Evolutionary conservation across 2,113 vertebrate genomes (phyloP).

Genomic region (Hystrix brachyura): DNA sequence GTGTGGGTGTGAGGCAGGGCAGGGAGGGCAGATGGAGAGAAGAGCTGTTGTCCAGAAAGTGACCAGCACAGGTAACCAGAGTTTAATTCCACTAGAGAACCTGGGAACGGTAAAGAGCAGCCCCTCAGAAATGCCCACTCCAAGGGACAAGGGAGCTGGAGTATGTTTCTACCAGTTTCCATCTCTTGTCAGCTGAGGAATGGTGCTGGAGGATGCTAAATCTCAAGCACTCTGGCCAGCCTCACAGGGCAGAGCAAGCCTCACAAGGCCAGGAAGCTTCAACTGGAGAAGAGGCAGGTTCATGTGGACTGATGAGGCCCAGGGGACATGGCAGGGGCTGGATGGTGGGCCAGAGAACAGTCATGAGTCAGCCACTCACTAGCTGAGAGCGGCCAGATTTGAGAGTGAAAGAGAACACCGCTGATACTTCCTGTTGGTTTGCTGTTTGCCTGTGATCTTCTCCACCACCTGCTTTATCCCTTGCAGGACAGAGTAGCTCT

Average conservation of each 20-base stretch:
- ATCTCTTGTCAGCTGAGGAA: background rate
- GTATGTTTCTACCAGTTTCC: too few relatives aligned
- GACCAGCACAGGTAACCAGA: too few relatives aligned
- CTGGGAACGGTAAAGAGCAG: background rate
- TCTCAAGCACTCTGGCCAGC: background rate
- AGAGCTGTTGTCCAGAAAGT: background rate
- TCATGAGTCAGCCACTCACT: background rate
- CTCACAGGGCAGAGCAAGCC: background rate
- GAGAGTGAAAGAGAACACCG: background rate
- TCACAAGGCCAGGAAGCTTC: background rate
- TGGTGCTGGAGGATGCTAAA: background rate
- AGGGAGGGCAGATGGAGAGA: background rate
- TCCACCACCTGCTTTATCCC: background rate
- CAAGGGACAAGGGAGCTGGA: background rate
- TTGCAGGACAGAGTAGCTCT: background rate
- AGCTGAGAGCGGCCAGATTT: background rate
- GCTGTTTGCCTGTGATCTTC: background rate
- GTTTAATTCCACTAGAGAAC: background rate
- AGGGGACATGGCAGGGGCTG: background rate
- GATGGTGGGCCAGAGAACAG: background rate
- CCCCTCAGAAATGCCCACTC: background rate
- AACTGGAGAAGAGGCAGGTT: background rate
- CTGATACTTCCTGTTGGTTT: accelerated
- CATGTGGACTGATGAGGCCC: background rate
- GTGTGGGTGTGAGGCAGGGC: background rate